Base-by-base conservation (phyloP, 2,888 invertebrate genomes). In the Tetragnatha montana region DNA sequence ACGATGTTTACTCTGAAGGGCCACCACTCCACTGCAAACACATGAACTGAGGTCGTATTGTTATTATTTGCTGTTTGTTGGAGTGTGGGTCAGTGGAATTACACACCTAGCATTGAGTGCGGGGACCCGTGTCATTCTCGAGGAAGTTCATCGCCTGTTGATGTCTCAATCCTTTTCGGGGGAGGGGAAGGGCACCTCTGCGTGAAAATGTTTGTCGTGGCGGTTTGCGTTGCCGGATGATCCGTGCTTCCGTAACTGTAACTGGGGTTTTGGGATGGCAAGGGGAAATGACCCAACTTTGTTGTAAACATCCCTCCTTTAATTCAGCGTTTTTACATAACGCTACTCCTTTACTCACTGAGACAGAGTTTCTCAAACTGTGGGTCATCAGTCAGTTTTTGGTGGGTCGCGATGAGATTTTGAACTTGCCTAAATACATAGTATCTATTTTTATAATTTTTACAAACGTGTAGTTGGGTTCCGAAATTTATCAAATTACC, bases 1-100 rank as follows among this genome's bases (percentile, higher is more conserved):
- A 87, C 74, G 87, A 80, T 87, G 87, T 87, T 87, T 87, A 87
- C 87, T 21, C 69, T 60, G 21, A 22, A 50, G 71, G 10, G 51
- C 74, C 74, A 60, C 74, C 74, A 60, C 76, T 50, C 71, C 17
- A 49, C 21, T 47, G 82, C 71, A 86, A 86, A 86, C 80, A 86
- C 47, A 71, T 21, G 82, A 51, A 22, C n/a, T 79, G 79, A 49
- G 78, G 84, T 84, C 76, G 84, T 76, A 76, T 17, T 60, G 8
- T 35, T 35, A 35, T 83, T 83, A 83, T 83, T 83, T 73, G 50
- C 35, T 87, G 80, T 87, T 87, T 87, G 76, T 82, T 88, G 70
- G 51, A 88, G 87, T 88, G 87, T 82, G 76, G 87, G 87, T 88
- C 87, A 88, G 81, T 88, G 70, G 83, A 83, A 83, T 87, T 87